These are phyloP conservation scores for Orthonyx spaldingii DNA, from an alignment of 2,113 vertebrate genomes.

Conservation along the genomic window DNA sequence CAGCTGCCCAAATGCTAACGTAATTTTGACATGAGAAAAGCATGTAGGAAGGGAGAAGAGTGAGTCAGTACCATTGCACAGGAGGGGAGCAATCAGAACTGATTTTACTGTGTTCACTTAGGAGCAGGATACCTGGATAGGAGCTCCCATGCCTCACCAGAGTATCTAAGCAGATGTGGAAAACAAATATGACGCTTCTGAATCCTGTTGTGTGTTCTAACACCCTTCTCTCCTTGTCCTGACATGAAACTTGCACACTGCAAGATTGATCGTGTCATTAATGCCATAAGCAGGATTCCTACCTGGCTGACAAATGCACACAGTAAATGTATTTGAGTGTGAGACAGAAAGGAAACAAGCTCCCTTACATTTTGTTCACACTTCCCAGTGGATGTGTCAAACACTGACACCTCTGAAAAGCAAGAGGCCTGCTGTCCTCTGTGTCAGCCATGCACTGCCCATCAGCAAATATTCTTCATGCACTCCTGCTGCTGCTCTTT, in stretches of 20 bases:
- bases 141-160: neutral
- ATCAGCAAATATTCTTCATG: neutral
- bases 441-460: neutral
- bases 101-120: neutral
- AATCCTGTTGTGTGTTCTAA: neutral
- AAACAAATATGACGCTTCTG: neutral
- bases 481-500: neutral
- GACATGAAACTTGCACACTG: neutral
- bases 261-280: neutral
- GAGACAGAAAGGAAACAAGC: neutral
- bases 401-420: constrained; percentile 8
- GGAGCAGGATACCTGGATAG: neutral
- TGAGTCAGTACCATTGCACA: neutral
- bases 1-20: neutral
- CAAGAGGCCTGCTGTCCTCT: neutral
- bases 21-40: neutral
- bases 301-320: neutral
- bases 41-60: neutral
- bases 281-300: neutral
- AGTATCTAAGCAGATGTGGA: neutral
- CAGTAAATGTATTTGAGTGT: neutral
- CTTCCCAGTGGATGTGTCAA: constrained; percentile 20
- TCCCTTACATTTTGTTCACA: constrained; percentile 22
- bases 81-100: neutral
- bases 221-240: neutral